Conservation (phyloP, 2,888 invertebrate genomes). For the Nipponacmea schrenckii region DNA sequence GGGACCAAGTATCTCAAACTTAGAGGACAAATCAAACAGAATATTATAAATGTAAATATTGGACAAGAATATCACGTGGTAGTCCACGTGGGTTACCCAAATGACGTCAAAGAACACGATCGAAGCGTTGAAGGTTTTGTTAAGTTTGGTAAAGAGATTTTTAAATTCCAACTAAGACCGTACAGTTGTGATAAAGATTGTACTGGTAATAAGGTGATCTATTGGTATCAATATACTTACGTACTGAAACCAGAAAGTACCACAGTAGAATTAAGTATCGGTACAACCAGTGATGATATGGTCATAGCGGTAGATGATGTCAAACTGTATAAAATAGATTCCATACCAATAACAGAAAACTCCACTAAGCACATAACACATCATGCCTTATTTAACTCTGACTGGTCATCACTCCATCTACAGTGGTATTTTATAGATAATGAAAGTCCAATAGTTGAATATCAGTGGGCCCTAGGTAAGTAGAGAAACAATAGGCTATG, state of each 20-base stretch:
- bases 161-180: constrained; percentile 26
- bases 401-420: constrained; percentile 27
- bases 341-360: neutral
- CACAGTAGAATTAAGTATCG: neutral
- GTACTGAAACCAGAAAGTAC: neutral
- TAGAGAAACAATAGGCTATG: neutral
- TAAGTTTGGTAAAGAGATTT: constrained; percentile 21
- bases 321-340: constrained; percentile 14
- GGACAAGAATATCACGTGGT: constrained; percentile 15
- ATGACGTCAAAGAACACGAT: constrained; percentile 12
- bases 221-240: constrained; percentile 21
- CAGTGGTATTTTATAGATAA: constrained; percentile 28
- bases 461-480: constrained; percentile 27
- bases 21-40: neutral
- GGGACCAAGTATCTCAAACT: neutral
- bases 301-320: constrained; percentile 18
- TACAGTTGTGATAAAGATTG: constrained; percentile 16
- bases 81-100: constrained; percentile 21
- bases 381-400: constrained; percentile 22
- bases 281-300: constrained; percentile 4
- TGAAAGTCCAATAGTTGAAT: constrained; percentile 21
- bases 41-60: neutral
- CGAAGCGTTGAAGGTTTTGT: constrained; percentile 25
- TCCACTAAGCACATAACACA: neutral
- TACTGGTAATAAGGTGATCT: constrained; percentile 15